These are phyloP conservation scores for Anser brachyrhynchus DNA, from an alignment of 2,113 vertebrate species.

Conservation along the genomic window DNA sequence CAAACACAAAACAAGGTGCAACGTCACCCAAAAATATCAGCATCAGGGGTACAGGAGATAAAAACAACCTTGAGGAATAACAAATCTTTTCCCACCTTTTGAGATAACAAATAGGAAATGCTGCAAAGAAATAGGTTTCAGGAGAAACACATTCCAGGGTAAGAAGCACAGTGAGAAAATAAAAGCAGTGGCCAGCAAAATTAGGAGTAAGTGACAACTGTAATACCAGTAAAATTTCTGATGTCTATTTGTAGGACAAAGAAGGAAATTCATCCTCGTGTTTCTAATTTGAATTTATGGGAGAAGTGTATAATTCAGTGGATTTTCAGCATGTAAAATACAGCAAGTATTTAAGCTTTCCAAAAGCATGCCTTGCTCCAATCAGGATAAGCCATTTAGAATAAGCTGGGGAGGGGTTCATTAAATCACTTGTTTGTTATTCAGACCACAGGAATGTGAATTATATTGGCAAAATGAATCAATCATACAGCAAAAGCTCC, in stretches of 20 bases:
- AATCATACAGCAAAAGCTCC: constrained; percentile 69
- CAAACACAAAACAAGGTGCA: not conserved
- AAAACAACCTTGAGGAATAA: not conserved
- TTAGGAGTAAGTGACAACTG: not conserved
- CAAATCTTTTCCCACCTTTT: not conserved
- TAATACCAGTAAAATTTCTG: not conserved
- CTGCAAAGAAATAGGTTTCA: not conserved
- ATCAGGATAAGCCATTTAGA: not conserved
- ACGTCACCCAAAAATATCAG: not conserved
- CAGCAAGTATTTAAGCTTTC: not conserved
- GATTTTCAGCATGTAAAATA: not conserved
- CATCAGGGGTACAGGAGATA: not conserved
- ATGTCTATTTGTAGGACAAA: not conserved
- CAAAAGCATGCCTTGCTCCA: not conserved
- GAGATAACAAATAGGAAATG: not conserved
- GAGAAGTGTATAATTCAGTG: not conserved
- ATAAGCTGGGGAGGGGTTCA: constrained; percentile 10
- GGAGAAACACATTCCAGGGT: not conserved
- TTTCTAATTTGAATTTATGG: constrained; percentile 7
- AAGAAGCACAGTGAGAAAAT: not conserved
- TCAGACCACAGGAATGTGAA: constrained; percentile 48
- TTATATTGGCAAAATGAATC: constrained; percentile 69
- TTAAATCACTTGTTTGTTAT: constrained; percentile 66
- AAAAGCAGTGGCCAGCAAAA: not conserved
- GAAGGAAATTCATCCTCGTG: not conserved